Conservation (phyloP, 2,797 vertebrate genomes). For the Tapirus indicus region DNA sequence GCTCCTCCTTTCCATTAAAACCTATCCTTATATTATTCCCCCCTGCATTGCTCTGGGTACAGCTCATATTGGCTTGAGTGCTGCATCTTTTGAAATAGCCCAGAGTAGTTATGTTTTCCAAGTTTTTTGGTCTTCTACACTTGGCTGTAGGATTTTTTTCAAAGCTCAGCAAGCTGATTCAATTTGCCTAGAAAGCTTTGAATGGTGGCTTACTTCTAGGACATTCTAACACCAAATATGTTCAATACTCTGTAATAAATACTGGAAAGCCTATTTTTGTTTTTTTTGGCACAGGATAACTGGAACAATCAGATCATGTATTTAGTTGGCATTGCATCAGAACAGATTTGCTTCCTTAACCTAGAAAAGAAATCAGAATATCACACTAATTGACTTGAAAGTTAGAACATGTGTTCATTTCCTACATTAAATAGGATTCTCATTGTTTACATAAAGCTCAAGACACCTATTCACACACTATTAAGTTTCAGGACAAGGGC, state of each 20-base stretch:
- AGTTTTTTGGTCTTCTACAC: neutral
- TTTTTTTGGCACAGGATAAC: conserved; percentile 37
- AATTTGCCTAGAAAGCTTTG: conserved; percentile 64
- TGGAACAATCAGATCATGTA: conserved; percentile 50
- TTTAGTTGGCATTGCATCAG: conserved; percentile 21
- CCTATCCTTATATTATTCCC: neutral
- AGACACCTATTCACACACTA: neutral
- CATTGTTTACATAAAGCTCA: neutral
- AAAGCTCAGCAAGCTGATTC: neutral
- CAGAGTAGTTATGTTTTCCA: neutral
- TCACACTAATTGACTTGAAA: neutral
- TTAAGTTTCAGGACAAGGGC: neutral
- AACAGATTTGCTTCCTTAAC: conserved; percentile 59
- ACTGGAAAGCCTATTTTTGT: neutral
- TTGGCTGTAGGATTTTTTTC: conserved; percentile 9
- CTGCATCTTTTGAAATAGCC: neutral
- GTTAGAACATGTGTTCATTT: neutral
- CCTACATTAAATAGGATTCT: neutral
- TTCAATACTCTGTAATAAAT: neutral
- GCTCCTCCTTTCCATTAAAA: neutral
- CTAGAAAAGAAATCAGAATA: conserved; percentile 45
- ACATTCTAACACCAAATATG: neutral
- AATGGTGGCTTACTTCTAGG: neutral
- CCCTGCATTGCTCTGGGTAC: neutral
- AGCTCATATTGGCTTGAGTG: neutral